These are phyloP conservation scores for Sebastes alutus DNA, from an alignment of 2,797 vertebrate genomes.

Conservation along the genomic window DNA sequence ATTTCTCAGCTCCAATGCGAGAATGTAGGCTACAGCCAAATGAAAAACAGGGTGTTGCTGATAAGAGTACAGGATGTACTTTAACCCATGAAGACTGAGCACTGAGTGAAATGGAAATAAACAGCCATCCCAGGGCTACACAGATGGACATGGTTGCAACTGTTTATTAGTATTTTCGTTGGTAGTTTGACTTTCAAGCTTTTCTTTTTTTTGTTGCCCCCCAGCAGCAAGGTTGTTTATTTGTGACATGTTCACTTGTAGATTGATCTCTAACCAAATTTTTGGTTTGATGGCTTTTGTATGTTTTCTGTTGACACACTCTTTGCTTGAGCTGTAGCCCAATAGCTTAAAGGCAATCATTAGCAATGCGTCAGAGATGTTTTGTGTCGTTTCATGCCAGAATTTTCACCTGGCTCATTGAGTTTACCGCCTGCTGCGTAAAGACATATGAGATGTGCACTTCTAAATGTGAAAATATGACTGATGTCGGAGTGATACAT, in stretches of 20 bases:
- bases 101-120: too few species aligned
- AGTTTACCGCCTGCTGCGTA: neutral
- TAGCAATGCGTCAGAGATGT: neutral
- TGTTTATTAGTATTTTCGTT: neutral
- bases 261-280: neutral
- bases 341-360: neutral
- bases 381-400: neutral
- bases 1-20: neutral
- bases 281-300: neutral
- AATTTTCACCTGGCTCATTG: neutral
- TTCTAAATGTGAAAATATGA: neutral
- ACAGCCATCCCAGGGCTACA: too few species aligned
- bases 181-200: neutral
- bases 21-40: neutral
- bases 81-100: neutral
- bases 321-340: neutral
- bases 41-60: neutral
- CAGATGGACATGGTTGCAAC: too few species aligned
- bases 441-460: neutral
- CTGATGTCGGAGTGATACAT: neutral
- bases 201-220: neutral
- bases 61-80: neutral
- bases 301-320: neutral
- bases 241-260: neutral
- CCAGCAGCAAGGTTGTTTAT: neutral